phyloP scores from a whole-genome alignment of 1,140 invertebrate species.

The Hylaeus anthracinus region DNA sequence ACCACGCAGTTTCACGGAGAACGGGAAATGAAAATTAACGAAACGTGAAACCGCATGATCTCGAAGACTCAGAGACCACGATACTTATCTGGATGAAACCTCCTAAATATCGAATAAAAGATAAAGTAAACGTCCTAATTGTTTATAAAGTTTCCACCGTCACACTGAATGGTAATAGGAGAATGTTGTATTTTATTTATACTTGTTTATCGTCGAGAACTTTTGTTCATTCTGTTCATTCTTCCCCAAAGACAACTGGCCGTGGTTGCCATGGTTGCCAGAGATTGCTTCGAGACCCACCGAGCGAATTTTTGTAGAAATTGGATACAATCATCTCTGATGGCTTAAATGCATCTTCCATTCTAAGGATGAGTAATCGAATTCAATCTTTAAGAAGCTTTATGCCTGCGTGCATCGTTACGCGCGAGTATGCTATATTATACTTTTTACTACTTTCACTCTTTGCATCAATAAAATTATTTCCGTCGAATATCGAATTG shows the following conservation, averaged over 20 bases:
- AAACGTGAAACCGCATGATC: neutral
- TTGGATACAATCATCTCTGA: neutral
- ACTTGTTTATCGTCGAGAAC: neutral
- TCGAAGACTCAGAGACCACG: neutral
- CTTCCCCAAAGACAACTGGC: neutral
- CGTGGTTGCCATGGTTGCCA: neutral
- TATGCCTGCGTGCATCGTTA: neutral
- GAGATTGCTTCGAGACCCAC: neutral
- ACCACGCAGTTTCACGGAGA: no score
- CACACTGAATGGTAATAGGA: no score
- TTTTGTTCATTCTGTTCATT: neutral
- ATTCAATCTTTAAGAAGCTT: neutral
- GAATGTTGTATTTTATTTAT: no score
- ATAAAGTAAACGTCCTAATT: no score
- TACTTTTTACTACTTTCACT: no score
- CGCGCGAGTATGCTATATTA: no score
- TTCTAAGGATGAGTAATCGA: no score
- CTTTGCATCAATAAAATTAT: no score
- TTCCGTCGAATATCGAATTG: no score
- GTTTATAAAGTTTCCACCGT: no score
- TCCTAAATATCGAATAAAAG: neutral
- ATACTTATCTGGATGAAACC: no score
- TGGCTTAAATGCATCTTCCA: neutral
- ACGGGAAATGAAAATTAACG: constrained; percentile 3
- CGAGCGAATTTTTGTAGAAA: constrained; percentile 11